Evolutionary conservation across 2,797 vertebrate genomes (phyloP).

Genomic region (Lacerta viridis): DNA sequence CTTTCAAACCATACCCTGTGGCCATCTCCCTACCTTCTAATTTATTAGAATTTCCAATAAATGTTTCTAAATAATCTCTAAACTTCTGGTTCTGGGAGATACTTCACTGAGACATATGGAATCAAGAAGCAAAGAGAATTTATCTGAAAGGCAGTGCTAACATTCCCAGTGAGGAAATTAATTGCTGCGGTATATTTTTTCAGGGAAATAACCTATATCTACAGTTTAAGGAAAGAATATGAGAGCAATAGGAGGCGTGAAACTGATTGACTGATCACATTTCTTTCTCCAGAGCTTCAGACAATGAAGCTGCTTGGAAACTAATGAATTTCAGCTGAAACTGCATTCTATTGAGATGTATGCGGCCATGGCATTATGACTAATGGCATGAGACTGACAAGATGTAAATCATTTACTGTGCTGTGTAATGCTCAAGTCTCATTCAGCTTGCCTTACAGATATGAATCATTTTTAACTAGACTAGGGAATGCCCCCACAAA

Average conservation of each 20-base stretch:
- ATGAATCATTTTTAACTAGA: slow-evolving; percentile 41
- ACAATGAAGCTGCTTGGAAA: neutral
- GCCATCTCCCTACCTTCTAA: too few species aligned
- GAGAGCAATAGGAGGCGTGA: slow-evolving; percentile 17
- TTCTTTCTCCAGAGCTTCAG: slow-evolving; percentile 7
- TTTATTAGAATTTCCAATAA: too few species aligned
- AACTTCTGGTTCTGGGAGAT: neutral
- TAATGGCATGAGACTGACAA: slow-evolving; percentile 35
- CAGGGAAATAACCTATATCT: neutral
- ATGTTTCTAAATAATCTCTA: neutral
- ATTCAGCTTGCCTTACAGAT: slow-evolving; percentile 11
- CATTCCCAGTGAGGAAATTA: neutral
- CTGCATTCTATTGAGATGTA: slow-evolving; percentile 26
- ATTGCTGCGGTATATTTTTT: neutral
- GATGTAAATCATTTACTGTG: slow-evolving; percentile 40
- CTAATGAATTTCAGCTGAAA: slow-evolving; percentile 39
- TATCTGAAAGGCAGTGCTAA: neutral
- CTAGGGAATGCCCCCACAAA: neutral
- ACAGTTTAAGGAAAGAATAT: slow-evolving; percentile 7
- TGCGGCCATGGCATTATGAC: slow-evolving; percentile 9
- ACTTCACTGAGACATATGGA: neutral
- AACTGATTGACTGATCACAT: slow-evolving; percentile 32
- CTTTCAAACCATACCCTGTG: too few species aligned
- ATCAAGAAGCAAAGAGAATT: neutral
- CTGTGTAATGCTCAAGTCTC: neutral